These are phyloP conservation scores for Rotaria sp. DNA, from an alignment of 2,888 invertebrate species.

Conservation along the genomic window DNA sequence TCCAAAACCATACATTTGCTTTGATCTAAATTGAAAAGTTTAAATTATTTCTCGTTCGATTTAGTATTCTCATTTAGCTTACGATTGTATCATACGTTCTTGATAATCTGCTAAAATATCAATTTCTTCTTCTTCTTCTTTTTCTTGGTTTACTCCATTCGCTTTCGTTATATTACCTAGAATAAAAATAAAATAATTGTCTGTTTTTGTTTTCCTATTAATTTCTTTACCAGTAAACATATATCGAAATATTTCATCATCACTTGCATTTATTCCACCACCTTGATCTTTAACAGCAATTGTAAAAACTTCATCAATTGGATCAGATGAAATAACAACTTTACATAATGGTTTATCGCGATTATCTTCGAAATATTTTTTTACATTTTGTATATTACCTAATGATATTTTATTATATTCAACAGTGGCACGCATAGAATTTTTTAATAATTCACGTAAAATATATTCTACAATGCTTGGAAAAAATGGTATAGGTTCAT, in stretches of 20 bases:
- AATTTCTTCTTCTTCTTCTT: not conserved
- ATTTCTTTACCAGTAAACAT: not conserved
- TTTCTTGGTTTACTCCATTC: not conserved
- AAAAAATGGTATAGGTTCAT: not conserved
- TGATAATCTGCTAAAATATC: not conserved
- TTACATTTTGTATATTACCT: not conserved
- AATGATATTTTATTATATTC: not conserved
- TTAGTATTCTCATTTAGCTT: not conserved
- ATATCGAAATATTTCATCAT: constrained; percentile 1
- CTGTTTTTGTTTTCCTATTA: not conserved
- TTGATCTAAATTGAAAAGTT: not conserved
- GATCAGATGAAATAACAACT: not conserved
- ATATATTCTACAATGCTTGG: constrained; percentile 9
- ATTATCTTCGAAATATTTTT: not conserved
- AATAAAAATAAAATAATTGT: not conserved
- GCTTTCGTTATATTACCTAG: no score
- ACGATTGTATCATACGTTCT: not conserved
- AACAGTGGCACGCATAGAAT: constrained; percentile 8
- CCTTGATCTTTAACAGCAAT: constrained; percentile 4
- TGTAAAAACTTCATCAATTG: not conserved
- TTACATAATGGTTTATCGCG: constrained; percentile 1
- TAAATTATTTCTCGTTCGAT: no score
- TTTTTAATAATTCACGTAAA: constrained; percentile 19
- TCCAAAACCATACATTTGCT: constrained; percentile 14
- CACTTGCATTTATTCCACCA: not conserved